Evolutionary conservation across 2,888 invertebrate species (phyloP).

Genomic region (Drosophila limbata): DNA sequence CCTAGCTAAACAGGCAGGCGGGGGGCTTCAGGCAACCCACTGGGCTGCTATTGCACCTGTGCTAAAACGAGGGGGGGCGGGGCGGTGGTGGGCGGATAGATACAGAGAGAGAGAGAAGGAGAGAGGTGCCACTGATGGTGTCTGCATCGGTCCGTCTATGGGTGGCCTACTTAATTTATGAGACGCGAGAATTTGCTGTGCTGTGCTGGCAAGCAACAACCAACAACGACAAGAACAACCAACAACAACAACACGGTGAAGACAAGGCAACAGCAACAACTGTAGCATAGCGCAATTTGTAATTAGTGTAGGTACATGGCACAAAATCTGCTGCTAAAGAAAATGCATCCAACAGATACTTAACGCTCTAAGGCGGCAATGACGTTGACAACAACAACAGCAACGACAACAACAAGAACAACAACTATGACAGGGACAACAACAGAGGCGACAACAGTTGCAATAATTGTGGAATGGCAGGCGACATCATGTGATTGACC

Average conservation of each 20-base stretch:
- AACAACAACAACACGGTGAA: slow-evolving; percentile 10
- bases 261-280: slow-evolving; percentile 21
- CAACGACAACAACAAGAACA: slow-evolving; percentile 12
- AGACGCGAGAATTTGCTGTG: slow-evolving; percentile 79
- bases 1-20: slow-evolving; percentile 38
- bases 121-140: slow-evolving; percentile 34
- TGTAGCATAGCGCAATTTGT: slow-evolving; percentile 73
- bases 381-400: slow-evolving; percentile 41
- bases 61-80: background rate
- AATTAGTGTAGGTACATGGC: slow-evolving; percentile 75
- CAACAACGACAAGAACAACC: slow-evolving; percentile 24
- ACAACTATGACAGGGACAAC: slow-evolving; percentile 9
- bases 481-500: slow-evolving; percentile 76
- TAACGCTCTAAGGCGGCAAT: slow-evolving; percentile 56
- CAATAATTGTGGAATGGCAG: slow-evolving; percentile 58
- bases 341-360: slow-evolving; percentile 71
- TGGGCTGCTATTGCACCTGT: slow-evolving; percentile 59
- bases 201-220: slow-evolving; percentile 48
- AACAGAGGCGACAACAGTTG: slow-evolving; percentile 42
- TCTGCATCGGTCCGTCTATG: slow-evolving; percentile 63
- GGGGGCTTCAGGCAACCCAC: slow-evolving; percentile 49
- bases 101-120: background rate
- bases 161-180: slow-evolving; percentile 81
- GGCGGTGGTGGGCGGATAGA: background rate
- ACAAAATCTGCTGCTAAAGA: slow-evolving; percentile 64